These are phyloP conservation scores for Mycteria americana DNA, from an alignment of 2,797 vertebrate species.

Conservation along the genomic window DNA sequence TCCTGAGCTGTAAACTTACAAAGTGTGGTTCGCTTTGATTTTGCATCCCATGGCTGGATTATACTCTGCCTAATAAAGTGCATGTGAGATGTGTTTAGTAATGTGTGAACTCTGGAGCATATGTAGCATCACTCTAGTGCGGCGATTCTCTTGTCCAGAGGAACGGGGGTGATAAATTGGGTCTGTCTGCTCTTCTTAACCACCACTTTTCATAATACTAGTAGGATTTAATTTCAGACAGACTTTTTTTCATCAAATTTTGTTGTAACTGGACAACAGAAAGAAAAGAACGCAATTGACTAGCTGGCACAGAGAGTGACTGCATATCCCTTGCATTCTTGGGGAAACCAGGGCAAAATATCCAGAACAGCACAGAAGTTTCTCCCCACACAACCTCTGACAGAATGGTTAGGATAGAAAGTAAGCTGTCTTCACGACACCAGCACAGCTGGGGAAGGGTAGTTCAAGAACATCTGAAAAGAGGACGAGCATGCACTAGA, in stretches of 20 bases:
- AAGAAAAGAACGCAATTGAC: not conserved
- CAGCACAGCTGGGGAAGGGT: not conserved
- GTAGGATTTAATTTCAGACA: not conserved
- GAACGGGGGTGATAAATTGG: not conserved
- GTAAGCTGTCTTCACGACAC: not conserved
- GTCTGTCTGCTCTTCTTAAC: conserved; percentile 8
- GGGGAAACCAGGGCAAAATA: not conserved
- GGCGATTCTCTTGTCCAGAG: not conserved
- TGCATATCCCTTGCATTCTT: not conserved
- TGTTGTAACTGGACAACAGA: not conserved
- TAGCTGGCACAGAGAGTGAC: not conserved
- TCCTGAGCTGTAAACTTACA: conserved; percentile 57
- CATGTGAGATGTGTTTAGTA: conserved; percentile 36
- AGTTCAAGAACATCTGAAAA: not conserved
- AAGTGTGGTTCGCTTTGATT: conserved; percentile 53
- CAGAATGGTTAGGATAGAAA: not conserved
- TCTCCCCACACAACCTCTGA: not conserved
- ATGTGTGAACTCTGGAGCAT: conserved; percentile 48
- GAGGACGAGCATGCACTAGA: not conserved
- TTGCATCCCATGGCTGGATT: conserved; percentile 30
- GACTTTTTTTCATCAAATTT: not conserved
- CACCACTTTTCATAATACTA: not conserved
- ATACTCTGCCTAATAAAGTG: conserved; percentile 40
- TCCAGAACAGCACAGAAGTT: not conserved
- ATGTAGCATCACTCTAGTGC: not conserved